phyloP scores from a whole-genome alignment of 2,797 vertebrate genomes.

The Arvicola amphibius region DNA sequence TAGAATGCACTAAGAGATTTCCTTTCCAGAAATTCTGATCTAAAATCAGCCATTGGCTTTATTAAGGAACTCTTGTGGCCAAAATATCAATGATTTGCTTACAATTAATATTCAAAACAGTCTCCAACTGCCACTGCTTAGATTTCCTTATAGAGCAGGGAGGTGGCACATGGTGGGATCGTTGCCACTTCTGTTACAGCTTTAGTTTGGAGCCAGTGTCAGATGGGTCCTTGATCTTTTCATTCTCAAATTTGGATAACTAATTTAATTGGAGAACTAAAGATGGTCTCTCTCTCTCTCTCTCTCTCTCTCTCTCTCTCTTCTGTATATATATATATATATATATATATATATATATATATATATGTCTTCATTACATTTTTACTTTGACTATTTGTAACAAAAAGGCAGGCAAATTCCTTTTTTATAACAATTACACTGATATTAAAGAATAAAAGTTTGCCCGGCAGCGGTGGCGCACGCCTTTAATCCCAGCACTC shows the following conservation, averaged over 20 bases:
- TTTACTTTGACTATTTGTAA: constrained; percentile 69
- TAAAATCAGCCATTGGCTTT: background rate
- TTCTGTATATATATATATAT: no score
- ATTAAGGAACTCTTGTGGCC: background rate
- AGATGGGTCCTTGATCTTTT: constrained; percentile 74
- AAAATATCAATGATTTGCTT: constrained; percentile 17
- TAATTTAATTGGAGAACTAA: constrained; percentile 73
- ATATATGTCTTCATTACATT: background rate
- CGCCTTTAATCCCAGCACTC: no score
- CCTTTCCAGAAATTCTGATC: background rate
- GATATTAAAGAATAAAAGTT: constrained; percentile 61
- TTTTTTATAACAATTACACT: constrained; percentile 58
- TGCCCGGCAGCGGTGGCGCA: no score
- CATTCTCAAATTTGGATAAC: constrained; percentile 76
- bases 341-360: no score
- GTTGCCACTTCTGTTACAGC: constrained; percentile 66
- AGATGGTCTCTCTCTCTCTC: no score
- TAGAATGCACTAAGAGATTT: background rate
- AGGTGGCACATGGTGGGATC: constrained; percentile 56
- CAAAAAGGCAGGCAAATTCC: background rate
- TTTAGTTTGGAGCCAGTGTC: constrained; percentile 78
- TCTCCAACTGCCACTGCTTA: background rate
- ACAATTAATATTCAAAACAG: constrained; percentile 68
- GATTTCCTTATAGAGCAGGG: constrained; percentile 38
- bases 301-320: no score